phyloP scores from a whole-genome alignment of 2,888 invertebrate genomes.

The Eupsilia transversa region DNA sequence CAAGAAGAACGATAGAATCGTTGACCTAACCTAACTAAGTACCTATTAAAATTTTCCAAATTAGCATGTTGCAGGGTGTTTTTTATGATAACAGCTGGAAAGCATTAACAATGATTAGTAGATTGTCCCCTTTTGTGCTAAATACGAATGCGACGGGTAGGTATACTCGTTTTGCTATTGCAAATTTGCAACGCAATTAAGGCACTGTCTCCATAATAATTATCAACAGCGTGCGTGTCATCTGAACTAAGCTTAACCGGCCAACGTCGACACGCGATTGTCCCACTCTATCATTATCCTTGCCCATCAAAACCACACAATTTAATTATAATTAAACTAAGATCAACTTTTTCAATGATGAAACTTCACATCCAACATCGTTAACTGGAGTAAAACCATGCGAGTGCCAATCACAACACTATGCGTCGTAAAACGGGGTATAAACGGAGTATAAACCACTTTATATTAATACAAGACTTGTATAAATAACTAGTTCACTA shows the following conservation, averaged over 20 bases:
- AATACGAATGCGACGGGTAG: not conserved
- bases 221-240: constrained; percentile 8
- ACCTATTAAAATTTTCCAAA: not conserved
- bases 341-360: constrained; percentile 40
- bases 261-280: constrained; percentile 6
- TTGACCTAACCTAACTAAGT: not conserved
- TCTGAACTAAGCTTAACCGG: not conserved
- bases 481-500: constrained; percentile 74
- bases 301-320: constrained; percentile 22
- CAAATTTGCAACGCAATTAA: constrained; percentile 28
- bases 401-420: constrained; percentile 78
- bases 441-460: constrained; percentile 68
- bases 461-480: constrained; percentile 75
- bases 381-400: constrained; percentile 48
- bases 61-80: not conserved
- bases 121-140: too few relatives aligned
- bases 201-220: constrained; percentile 1
- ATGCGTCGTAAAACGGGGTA: constrained; percentile 68
- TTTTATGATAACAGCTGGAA: not conserved
- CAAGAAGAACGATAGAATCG: not conserved
- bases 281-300: constrained; percentile 1
- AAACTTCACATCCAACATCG: constrained; percentile 54
- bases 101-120: not conserved
- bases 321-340: constrained; percentile 41
- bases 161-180: not conserved